Percentiles rank a stretch among this genome's conserved stretches.
These are phyloP conservation scores for Polymixis flavicincta DNA, from an alignment of 2,888 invertebrate genomes.

Conservation along the genomic window DNA sequence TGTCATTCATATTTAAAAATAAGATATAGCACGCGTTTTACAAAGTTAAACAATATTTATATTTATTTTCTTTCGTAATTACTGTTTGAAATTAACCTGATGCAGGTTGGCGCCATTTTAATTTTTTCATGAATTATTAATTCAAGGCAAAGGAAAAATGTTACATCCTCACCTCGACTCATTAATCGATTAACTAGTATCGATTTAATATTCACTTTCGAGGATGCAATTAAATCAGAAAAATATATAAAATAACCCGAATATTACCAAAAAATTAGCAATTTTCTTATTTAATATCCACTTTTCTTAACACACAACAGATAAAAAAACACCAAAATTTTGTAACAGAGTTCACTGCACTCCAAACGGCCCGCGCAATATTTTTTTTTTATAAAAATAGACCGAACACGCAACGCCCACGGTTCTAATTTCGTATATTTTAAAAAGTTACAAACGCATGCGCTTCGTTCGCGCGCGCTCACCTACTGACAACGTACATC, in stretches of 20 bases:
- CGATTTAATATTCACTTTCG: constrained; percentile 39
- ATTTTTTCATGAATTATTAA: constrained; percentile 39
- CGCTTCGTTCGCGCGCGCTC: constrained; percentile 79
- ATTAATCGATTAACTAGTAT: constrained; percentile 33
- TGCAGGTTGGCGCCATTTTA: constrained; percentile 30
- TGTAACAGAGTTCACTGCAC: constrained; percentile 84
- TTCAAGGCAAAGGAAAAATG: constrained; percentile 61
- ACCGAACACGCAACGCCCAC: constrained; percentile 74
- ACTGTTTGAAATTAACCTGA: constrained; percentile 13
- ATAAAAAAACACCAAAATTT: constrained; percentile 66
- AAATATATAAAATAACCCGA: constrained; percentile 18
- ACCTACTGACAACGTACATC: constrained; percentile 76
- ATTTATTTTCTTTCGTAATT: constrained; percentile 14
- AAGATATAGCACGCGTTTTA: constrained; percentile 25
- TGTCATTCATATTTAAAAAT: constrained; percentile 43
- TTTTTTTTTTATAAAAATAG: constrained; percentile 80
- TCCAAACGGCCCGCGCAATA: constrained; percentile 72
- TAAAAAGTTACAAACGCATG: constrained; percentile 76
- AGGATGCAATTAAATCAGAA: constrained; percentile 12
- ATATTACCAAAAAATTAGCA: constrained; percentile 39
- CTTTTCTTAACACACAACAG: constrained; percentile 57
- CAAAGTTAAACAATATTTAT: neutral
- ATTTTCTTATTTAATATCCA: constrained; percentile 54
- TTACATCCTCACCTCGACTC: constrained; percentile 59
- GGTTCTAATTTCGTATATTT: constrained; percentile 71